A percentile compares a stretch with the other conserved stretches of the same genome.
These are phyloP conservation scores for Anagyrus pseudococci DNA, from an alignment of 2,888 invertebrate species.

Conservation along the genomic window DNA sequence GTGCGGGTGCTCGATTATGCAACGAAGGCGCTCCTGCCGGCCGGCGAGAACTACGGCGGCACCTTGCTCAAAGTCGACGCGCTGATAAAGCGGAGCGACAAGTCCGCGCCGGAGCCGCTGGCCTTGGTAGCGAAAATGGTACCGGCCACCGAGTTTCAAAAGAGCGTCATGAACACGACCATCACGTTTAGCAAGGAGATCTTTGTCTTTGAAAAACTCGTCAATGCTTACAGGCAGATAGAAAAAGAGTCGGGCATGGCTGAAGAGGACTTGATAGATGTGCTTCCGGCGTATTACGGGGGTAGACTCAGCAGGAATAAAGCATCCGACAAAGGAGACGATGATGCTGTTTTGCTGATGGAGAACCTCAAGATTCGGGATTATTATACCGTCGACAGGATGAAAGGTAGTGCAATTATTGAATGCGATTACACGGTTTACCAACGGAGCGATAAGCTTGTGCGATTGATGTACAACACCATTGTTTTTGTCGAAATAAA, in stretches of 20 bases:
- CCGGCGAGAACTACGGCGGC: conserved; percentile 71
- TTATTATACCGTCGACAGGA: conserved; percentile 64
- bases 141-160: background rate
- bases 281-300: conserved; percentile 67
- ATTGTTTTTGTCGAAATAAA: no score
- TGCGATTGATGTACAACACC: no score
- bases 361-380: conserved; percentile 66
- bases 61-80: conserved; percentile 62
- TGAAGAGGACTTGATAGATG: conserved; percentile 54
- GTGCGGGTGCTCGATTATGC: conserved; percentile 42
- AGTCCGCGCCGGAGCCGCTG: conserved; percentile 45
- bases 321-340: conserved; percentile 62
- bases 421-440: no score
- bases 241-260: background rate
- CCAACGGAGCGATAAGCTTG: no score
- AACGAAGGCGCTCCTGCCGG: conserved; percentile 51
- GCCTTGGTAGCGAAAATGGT: conserved; percentile 67
- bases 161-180: background rate
- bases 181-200: conserved; percentile 67
- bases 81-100: conserved; percentile 3
- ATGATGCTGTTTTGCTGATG: conserved; percentile 67
- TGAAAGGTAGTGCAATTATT: conserved; percentile 51
- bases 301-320: conserved; percentile 63
- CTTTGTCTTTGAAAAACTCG: conserved; percentile 64
- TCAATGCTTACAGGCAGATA: conserved; percentile 61